Conservation (phyloP, 2,888 invertebrate genomes). For the Lasioglossum malachurum region DNA sequence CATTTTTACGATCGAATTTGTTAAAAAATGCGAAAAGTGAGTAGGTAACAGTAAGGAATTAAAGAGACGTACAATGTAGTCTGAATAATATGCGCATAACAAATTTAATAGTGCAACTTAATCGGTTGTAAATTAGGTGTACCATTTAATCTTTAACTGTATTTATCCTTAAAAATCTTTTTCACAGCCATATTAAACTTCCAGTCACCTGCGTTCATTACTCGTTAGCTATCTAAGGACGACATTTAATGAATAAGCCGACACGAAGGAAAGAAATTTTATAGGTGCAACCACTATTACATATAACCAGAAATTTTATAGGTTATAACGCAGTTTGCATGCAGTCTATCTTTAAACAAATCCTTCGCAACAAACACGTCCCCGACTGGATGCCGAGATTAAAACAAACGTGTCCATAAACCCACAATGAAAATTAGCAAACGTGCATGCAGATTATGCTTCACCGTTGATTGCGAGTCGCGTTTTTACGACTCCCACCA, state of each 20-base stretch:
- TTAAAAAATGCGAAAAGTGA: not conserved
- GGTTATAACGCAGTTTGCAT: not conserved
- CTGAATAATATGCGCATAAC: too few species aligned
- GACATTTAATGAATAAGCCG: not conserved
- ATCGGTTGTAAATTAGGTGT: not conserved
- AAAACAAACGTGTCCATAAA: not conserved
- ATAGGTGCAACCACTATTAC: not conserved
- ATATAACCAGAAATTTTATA: not conserved
- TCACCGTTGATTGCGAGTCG: not conserved
- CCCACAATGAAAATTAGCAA: not conserved
- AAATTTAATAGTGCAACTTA: not conserved
- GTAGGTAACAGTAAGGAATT: not conserved
- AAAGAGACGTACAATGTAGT: not conserved
- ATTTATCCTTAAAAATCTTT: not conserved
- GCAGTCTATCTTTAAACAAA: not conserved
- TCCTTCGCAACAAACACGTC: not conserved
- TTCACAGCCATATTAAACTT: not conserved
- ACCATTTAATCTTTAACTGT: not conserved
- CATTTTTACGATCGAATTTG: too few species aligned
- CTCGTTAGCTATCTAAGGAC: not conserved
- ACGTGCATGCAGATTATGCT: not conserved
- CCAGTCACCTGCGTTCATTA: not conserved
- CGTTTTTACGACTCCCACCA: not conserved
- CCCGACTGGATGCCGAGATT: not conserved
- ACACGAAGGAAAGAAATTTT: not conserved